Evolutionary conservation across 1,140 invertebrate species (phyloP).

Genomic region (Elymnias hypermnestra): DNA sequence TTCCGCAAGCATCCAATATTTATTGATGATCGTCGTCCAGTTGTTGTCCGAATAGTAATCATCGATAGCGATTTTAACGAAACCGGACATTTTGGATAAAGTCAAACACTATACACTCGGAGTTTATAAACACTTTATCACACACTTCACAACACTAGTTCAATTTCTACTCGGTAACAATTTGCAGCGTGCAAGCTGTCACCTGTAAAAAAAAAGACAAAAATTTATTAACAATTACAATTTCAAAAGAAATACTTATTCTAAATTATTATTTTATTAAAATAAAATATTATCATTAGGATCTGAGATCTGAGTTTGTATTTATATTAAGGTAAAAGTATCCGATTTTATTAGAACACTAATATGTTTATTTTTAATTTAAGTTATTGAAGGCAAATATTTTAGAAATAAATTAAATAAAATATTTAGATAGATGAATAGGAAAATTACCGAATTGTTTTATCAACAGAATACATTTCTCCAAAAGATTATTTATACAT

Average conservation of each 20-base stretch:
- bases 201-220: constrained; percentile 51
- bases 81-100: constrained; percentile 68
- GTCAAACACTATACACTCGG: constrained; percentile 36
- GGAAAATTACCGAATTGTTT: constrained; percentile 15
- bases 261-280: too few relatives aligned
- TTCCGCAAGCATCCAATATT: constrained; percentile 74
- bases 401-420: too few relatives aligned
- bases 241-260: too few relatives aligned
- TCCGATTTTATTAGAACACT: too few relatives aligned
- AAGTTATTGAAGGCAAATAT: too few relatives aligned
- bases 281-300: too few relatives aligned
- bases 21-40: constrained; percentile 73
- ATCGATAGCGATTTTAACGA: constrained; percentile 74
- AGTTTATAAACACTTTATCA: constrained; percentile 35
- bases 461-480: constrained; percentile 11
- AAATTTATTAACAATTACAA: too few relatives aligned
- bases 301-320: too few relatives aligned
- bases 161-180: constrained; percentile 45
- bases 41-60: constrained; percentile 74
- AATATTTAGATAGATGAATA: too few relatives aligned
- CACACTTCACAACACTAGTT: constrained; percentile 33
- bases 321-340: too few relatives aligned
- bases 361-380: too few relatives aligned
- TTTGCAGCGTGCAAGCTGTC: constrained; percentile 59
- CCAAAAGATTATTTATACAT: constrained; percentile 3